Evolutionary conservation across 2,888 invertebrate genomes (phyloP).

Genomic region (Microchrysa polita): DNA sequence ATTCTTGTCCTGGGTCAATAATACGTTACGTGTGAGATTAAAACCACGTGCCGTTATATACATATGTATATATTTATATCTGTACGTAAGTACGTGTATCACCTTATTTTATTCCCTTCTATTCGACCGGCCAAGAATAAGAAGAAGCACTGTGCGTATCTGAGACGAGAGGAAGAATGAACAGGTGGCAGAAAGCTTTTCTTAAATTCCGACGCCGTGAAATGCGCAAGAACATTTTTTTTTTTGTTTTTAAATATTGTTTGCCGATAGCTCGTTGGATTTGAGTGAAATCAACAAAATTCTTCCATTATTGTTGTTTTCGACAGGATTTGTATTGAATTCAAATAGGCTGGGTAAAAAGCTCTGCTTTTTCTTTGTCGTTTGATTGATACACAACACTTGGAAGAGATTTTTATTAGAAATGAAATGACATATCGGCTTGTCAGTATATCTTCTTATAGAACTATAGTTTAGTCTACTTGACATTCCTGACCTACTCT

Average conservation of each 20-base stretch:
- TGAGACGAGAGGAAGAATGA: neutral
- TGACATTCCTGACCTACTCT: slow-evolving; percentile 51
- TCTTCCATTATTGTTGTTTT: neutral
- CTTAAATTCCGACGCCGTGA: neutral
- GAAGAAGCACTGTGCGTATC: neutral
- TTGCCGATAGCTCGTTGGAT: too few relatives aligned
- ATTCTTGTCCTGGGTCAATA: slow-evolving; percentile 10
- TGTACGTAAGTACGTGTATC: too few relatives aligned
- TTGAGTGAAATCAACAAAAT: too few relatives aligned
- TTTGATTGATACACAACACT: neutral
- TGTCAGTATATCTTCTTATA: too few relatives aligned
- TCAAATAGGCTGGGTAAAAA: neutral
- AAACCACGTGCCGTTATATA: slow-evolving; percentile 16
- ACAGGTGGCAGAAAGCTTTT: slow-evolving; percentile 16
- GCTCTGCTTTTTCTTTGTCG: neutral
- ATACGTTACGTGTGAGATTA: neutral
- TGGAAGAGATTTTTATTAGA: too few relatives aligned
- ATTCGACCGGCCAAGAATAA: neutral
- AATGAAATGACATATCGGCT: too few relatives aligned
- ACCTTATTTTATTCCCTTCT: too few relatives aligned
- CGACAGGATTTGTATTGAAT: neutral
- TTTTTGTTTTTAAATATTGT: too few relatives aligned
- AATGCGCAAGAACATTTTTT: slow-evolving; percentile 8
- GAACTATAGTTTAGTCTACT: slow-evolving; percentile 14
- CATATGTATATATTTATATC: too few relatives aligned